Conservation (phyloP, 2,888 invertebrate genomes). For the Punctoribates punctum region DNA sequence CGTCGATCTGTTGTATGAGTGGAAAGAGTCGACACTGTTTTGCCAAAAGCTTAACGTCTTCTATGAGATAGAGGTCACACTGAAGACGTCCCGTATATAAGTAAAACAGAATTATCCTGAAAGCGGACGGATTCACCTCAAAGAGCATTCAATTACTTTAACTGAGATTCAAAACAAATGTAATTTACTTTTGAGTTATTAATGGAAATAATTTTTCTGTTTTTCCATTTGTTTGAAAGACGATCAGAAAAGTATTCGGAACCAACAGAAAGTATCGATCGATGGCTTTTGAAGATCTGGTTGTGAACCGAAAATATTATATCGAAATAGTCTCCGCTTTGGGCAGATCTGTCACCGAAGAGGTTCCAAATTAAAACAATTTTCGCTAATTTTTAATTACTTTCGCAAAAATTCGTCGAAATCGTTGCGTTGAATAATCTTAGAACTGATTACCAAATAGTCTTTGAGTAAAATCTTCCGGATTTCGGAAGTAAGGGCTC, state of each 20-base stretch:
- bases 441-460: constrained; percentile 55
- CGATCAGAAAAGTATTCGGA: constrained; percentile 55
- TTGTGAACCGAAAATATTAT: constrained; percentile 55
- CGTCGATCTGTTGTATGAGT: constrained; percentile 13
- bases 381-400: constrained; percentile 49
- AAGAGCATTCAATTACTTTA: too few species aligned
- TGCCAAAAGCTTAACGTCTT: constrained; percentile 22
- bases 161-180: too few species aligned
- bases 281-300: constrained; percentile 54
- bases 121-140: constrained; percentile 38
- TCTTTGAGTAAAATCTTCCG: constrained; percentile 54
- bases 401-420: constrained; percentile 58
- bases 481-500: constrained; percentile 57
- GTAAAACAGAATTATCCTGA: constrained; percentile 22
- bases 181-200: constrained; percentile 13
- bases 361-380: not conserved
- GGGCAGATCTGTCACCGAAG: constrained; percentile 51
- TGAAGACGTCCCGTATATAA: constrained; percentile 40
- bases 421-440: constrained; percentile 55
- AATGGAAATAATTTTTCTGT: constrained; percentile 31
- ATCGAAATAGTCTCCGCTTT: constrained; percentile 53
- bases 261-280: constrained; percentile 55
- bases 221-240: constrained; percentile 49
- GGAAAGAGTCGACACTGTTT: constrained; percentile 30
- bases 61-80: constrained; percentile 6